Conservation (phyloP, 2,888 invertebrate species). For the Fragum whitleyi region DNA sequence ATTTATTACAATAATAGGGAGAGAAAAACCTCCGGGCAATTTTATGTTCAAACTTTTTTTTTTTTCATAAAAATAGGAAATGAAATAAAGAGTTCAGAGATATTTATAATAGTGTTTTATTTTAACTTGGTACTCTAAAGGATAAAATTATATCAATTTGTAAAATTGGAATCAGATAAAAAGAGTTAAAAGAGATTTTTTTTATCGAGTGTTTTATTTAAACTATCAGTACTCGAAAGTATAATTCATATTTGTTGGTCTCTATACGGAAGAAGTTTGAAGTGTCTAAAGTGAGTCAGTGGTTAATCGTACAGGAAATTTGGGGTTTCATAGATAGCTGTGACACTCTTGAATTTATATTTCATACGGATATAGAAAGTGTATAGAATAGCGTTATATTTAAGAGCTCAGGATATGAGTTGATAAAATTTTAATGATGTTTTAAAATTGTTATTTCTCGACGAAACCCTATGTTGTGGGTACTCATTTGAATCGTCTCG, state of each 20-base stretch:
- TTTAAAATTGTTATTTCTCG: too few relatives aligned
- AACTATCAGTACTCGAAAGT: too few relatives aligned
- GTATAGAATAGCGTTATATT: slow-evolving; percentile 14
- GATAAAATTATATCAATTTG: too few relatives aligned
- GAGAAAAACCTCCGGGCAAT: slow-evolving; percentile 50
- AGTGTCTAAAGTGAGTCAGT: slow-evolving; percentile 38
- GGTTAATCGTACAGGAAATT: slow-evolving; percentile 51
- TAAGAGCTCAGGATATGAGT: neutral
- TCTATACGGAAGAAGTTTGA: slow-evolving; percentile 29
- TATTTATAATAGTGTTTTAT: slow-evolving; percentile 17
- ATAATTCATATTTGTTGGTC: too few relatives aligned
- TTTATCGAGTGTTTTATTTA: too few relatives aligned
- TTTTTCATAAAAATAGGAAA: slow-evolving; percentile 26
- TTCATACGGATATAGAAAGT: slow-evolving; percentile 18
- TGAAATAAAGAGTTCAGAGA: slow-evolving; percentile 22
- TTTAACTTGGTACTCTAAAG: too few relatives aligned
- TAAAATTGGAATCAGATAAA: too few relatives aligned
- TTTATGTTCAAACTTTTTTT: slow-evolving; percentile 37
- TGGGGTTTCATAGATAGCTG: slow-evolving; percentile 24
- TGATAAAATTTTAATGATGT: too few relatives aligned
- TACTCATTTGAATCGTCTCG: too few relatives aligned
- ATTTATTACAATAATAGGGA: slow-evolving; percentile 21
- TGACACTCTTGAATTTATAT: slow-evolving; percentile 16
- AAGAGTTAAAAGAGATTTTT: too few relatives aligned
- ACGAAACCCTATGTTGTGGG: too few relatives aligned